Evolutionary conservation across 2,888 invertebrate genomes (phyloP).

Genomic region (Erebia palarica): DNA sequence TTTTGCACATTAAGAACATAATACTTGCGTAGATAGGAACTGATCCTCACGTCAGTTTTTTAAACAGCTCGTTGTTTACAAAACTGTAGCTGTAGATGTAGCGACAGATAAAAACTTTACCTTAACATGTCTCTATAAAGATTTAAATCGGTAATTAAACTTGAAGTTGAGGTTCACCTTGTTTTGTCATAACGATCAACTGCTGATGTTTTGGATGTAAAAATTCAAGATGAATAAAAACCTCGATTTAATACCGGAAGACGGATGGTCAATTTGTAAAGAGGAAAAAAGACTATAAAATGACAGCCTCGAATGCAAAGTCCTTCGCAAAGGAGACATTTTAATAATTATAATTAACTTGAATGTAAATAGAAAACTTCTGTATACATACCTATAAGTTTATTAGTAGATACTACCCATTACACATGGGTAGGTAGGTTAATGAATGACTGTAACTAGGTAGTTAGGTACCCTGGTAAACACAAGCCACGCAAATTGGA

Average conservation of each 20-base stretch:
- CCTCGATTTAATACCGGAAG: constrained; percentile 8
- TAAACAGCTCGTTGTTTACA: too few species aligned
- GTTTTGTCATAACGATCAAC: not conserved
- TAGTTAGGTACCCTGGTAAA: not conserved
- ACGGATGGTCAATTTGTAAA: not conserved
- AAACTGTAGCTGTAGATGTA: too few species aligned
- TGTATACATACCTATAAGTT: not conserved
- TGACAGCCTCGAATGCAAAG: not conserved
- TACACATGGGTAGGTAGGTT: not conserved
- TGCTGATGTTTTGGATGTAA: not conserved
- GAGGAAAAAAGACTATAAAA: not conserved
- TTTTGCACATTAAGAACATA: too few species aligned
- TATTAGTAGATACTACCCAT: too few species aligned
- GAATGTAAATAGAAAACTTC: not conserved
- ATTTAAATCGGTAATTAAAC: not conserved
- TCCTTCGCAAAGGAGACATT: not conserved
- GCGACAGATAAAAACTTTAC: too few species aligned
- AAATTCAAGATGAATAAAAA: constrained; percentile 1
- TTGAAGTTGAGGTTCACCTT: not conserved
- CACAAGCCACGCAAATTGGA: constrained; percentile 1
- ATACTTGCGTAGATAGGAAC: too few species aligned
- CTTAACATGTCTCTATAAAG: not conserved
- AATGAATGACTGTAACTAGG: not conserved
- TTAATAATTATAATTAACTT: not conserved
- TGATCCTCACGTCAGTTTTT: too few species aligned